Evolutionary conservation across 2,888 invertebrate species (phyloP).

Genomic region (Nomada lathburiana): DNA sequence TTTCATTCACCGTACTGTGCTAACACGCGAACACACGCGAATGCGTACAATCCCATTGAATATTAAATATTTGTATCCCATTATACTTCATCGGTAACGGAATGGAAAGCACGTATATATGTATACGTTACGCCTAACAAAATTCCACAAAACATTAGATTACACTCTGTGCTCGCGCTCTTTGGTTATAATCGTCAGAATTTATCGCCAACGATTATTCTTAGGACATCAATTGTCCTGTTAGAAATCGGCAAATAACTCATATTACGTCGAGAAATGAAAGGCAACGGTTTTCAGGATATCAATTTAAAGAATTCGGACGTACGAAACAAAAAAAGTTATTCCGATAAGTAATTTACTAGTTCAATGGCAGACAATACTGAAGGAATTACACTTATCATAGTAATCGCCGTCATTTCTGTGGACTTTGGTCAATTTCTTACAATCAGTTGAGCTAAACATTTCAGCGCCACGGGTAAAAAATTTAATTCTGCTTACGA

Average conservation of each 20-base stretch:
- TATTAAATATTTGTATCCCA: slow-evolving; percentile 12
- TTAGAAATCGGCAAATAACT: not conserved
- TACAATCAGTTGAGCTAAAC: no score
- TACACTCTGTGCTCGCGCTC: not conserved
- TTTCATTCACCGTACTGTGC: not conserved
- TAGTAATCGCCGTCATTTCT: no score
- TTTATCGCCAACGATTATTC: not conserved
- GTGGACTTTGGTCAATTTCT: no score
- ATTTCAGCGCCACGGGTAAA: no score
- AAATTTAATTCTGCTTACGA: no score
- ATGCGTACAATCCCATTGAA: slow-evolving; percentile 1
- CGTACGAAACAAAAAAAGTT: not conserved
- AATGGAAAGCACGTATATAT: not conserved
- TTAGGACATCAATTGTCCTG: not conserved
- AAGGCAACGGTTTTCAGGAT: not conserved
- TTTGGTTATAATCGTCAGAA: not conserved
- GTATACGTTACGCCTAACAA: not conserved
- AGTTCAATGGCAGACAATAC: no score
- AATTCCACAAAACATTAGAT: not conserved
- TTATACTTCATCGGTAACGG: not conserved
- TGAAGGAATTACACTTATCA: no score
- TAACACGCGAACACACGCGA: not conserved
- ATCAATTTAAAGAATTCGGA: not conserved
- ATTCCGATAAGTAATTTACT: not conserved
- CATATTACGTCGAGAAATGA: not conserved